Conservation (phyloP, 2,888 invertebrate species). For the Brachypterus glaber region DNA sequence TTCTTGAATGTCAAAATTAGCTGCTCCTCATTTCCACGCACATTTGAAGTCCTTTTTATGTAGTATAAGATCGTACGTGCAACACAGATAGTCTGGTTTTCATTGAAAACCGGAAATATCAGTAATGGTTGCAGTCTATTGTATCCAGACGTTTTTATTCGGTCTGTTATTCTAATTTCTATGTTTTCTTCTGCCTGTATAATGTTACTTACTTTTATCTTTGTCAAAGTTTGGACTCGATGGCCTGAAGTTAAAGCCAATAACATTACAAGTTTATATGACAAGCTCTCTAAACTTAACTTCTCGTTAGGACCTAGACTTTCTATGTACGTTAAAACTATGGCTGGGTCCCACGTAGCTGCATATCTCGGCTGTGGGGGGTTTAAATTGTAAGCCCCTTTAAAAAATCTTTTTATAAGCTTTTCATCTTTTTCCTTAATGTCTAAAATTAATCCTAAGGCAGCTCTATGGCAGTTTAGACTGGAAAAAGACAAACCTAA, state of each 20-base stretch:
- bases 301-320: too few species aligned
- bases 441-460: constrained; percentile 5
- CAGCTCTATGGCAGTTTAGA: constrained; percentile 8
- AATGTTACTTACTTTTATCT: constrained; percentile 3
- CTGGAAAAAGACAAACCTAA: too few species aligned
- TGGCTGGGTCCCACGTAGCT: constrained; percentile 1
- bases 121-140: too few species aligned
- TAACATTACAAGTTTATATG: constrained; percentile 8
- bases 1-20: constrained; percentile 15
- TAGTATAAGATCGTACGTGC: constrained; percentile 11
- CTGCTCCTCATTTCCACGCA: constrained; percentile 1
- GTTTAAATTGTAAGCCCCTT: constrained; percentile 5
- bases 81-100: constrained; percentile 12
- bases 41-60: constrained; percentile 1
- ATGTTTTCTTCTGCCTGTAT: constrained; percentile 2
- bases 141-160: too few species aligned
- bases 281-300: constrained; percentile 8
- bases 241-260: constrained; percentile 8
- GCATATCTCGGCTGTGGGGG: constrained; percentile 3
- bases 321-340: constrained; percentile 3
- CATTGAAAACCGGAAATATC: too few species aligned
- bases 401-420: constrained; percentile 6
- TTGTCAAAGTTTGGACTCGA: constrained; percentile 10
- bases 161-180: constrained; percentile 10
- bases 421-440: constrained; percentile 3